phyloP scores from a whole-genome alignment of 1,140 invertebrate genomes.

The Riptortus pedestris region DNA sequence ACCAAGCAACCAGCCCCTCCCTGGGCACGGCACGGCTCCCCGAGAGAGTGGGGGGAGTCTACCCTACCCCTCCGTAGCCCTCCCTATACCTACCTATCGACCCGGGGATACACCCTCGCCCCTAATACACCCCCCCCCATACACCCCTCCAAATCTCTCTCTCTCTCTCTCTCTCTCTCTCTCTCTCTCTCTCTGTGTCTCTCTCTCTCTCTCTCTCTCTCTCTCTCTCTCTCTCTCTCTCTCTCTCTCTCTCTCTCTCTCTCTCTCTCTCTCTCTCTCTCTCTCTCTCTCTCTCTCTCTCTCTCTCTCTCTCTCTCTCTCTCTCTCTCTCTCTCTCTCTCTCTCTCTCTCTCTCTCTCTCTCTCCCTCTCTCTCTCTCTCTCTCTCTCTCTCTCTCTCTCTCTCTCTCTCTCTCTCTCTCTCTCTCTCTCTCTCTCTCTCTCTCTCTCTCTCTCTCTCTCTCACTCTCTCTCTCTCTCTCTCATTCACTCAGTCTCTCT shows the following conservation, averaged over 20 bases:
- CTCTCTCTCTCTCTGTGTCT: constrained; percentile 11
- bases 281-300: constrained; percentile 15
- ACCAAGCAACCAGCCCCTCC: no score
- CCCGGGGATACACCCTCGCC: no score
- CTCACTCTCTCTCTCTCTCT: no score
- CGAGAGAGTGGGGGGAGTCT: no score
- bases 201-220: constrained; percentile 15
- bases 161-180: constrained; percentile 11
- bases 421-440: constrained; percentile 15
- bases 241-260: constrained; percentile 15
- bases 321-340: constrained; percentile 15
- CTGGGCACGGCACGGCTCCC: no score
- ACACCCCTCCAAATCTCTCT: not conserved
- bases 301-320: constrained; percentile 15
- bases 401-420: constrained; percentile 15
- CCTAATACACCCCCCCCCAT: not conserved
- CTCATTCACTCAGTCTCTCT: constrained; percentile 5
- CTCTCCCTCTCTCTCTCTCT: constrained; percentile 13
- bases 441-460: constrained; percentile 15
- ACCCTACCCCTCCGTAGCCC: no score
- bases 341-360: constrained; percentile 15
- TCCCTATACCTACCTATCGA: no score
- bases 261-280: constrained; percentile 15
- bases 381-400: constrained; percentile 15
- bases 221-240: constrained; percentile 15